Percentiles rank a stretch among this genome's conserved stretches.
These are phyloP conservation scores for Mola mola DNA, from an alignment of 2,113 vertebrate genomes.

Conservation along the genomic window DNA sequence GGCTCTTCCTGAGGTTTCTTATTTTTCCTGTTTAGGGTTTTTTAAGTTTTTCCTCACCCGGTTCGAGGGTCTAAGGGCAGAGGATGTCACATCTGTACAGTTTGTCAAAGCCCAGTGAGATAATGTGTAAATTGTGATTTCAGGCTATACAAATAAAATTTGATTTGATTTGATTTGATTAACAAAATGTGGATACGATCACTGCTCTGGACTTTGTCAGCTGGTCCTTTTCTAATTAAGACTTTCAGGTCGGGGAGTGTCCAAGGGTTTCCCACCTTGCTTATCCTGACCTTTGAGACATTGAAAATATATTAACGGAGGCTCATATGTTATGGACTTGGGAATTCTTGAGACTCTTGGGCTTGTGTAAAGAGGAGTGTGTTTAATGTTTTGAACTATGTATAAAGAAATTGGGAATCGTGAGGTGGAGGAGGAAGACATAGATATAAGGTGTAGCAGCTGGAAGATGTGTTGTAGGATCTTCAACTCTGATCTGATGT, in stretches of 20 bases:
- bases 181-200: constrained; percentile 39
- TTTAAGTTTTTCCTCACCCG: too few relatives aligned
- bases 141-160: too few relatives aligned
- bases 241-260: constrained; percentile 35
- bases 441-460: constrained; percentile 17
- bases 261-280: constrained; percentile 6
- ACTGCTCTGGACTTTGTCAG: constrained; percentile 17
- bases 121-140: too few relatives aligned
- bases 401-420: constrained; percentile 5
- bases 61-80: too few relatives aligned
- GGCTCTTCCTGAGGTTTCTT: too few relatives aligned
- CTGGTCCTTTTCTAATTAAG: constrained; percentile 28
- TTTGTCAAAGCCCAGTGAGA: too few relatives aligned
- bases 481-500: constrained; percentile 16
- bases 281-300: constrained; percentile 32
- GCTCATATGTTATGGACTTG: constrained; percentile 58
- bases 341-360: constrained; percentile 1
- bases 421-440: constrained; percentile 5
- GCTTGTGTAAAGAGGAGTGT: constrained; percentile 1
- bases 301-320: constrained; percentile 13
- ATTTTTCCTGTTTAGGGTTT: too few relatives aligned
- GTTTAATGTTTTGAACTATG: constrained; percentile 1
- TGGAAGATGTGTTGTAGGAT: constrained; percentile 12
- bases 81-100: too few relatives aligned
- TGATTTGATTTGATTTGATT: too few relatives aligned